These are phyloP conservation scores for Whitmania pigra DNA, from an alignment of 1,140 invertebrate species.

Conservation along the genomic window DNA sequence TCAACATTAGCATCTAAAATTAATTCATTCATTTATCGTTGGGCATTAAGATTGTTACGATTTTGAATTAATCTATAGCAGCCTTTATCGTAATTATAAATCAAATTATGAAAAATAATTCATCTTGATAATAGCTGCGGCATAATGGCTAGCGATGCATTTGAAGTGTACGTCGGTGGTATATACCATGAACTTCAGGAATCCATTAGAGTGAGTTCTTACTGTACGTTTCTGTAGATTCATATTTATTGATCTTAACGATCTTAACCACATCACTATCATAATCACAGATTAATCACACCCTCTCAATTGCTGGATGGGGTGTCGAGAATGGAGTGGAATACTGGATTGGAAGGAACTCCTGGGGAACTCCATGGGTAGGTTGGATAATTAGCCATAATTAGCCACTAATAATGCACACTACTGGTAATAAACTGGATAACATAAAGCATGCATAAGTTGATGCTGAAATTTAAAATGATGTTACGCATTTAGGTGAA, in stretches of 20 bases:
- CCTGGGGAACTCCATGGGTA: slow-evolving; percentile 47
- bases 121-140: slow-evolving; percentile 37
- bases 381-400: background rate
- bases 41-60: background rate
- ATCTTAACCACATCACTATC: too few species aligned
- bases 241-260: too few species aligned
- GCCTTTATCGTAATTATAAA: too few species aligned
- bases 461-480: too few species aligned
- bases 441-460: too few species aligned
- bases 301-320: slow-evolving; percentile 46
- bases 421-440: too few species aligned
- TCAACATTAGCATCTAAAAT: too few species aligned
- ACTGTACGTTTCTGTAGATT: background rate
- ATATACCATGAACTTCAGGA: slow-evolving; percentile 40
- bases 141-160: slow-evolving; percentile 42
- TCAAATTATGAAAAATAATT: too few species aligned
- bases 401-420: too few species aligned
- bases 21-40: too few species aligned
- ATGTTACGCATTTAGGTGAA: too few species aligned
- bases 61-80: background rate
- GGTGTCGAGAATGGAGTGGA: slow-evolving; percentile 40
- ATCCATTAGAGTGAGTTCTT: slow-evolving; percentile 30
- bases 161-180: slow-evolving; percentile 44
- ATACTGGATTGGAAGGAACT: slow-evolving; percentile 47
- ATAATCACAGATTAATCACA: slow-evolving; percentile 42